Base-by-base conservation (phyloP, 2,797 vertebrate species). In the Siniperca obscura region DNA sequence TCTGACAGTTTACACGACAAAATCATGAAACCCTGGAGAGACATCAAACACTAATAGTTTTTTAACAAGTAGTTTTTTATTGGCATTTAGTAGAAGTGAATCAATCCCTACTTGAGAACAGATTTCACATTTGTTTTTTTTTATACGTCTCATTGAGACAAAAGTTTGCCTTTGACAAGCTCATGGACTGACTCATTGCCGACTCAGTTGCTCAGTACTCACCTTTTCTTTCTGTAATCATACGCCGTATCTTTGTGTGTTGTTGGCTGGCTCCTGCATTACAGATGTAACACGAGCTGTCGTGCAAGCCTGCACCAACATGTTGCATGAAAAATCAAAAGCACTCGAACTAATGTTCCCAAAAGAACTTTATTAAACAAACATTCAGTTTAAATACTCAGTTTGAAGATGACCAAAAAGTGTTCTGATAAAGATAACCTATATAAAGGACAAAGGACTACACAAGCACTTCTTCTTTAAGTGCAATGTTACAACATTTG, bases 1-100 rank as follows among this genome's bases (percentile, higher is more conserved):
- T 84, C 65, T 89, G 90, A 87, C 84, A 86, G 79, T 69, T 88
- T 72, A 87, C 77, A 78, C 0, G 5, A 64, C 9, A 53, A 22
- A 60, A 70, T 50, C 3, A 71, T 65, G 8, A 84, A 80, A 71
- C 16, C 40, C 53, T 85, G 70, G 65, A 71, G n/a, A 56, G 53
- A 65, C 21, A 78, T 80, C 38, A 70, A 40, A 70, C 36, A 44
- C 30, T 36, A 22, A 67, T 27, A 17, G 3, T 38, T 60, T 64
- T 48, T 36, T 1, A 36, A 48, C 8, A 19, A 14, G 16, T 38
- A 6, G 50, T 70, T 25, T 42, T 70, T 66, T 64, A 14, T 56
- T 67, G 17, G 8, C n/a, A 25, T 62, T 38, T 30, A 36, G 44
- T 56, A 13, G 2, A 67, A 40, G 42, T 38, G n/a, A n/a, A 22